Evolutionary conservation across 2,888 invertebrate genomes (phyloP).

Genomic region (Polyploca ridens): DNA sequence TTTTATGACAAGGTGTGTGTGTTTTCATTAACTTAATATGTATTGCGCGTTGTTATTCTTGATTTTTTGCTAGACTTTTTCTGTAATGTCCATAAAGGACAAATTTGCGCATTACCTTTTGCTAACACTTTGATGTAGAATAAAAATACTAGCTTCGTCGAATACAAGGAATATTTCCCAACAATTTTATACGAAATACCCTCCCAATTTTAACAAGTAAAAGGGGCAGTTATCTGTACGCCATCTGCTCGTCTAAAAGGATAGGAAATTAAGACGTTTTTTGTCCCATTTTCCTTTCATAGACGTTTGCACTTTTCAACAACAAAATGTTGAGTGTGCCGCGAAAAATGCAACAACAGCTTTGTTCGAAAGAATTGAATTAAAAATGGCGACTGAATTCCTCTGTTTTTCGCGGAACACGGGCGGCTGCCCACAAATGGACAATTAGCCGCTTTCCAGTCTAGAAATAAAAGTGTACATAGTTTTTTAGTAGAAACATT

Average conservation of each 20-base stretch:
- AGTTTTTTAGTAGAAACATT: slow-evolving; percentile 53
- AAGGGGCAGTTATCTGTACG: slow-evolving; percentile 27
- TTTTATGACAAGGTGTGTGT: too few species aligned
- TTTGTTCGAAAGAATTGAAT: slow-evolving; percentile 79
- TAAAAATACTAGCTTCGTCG: too few species aligned
- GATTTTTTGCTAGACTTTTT: neutral
- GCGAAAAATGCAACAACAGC: slow-evolving; percentile 73
- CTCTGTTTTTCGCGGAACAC: slow-evolving; percentile 72
- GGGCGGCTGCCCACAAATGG: slow-evolving; percentile 78
- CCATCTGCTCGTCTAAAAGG: slow-evolving; percentile 51
- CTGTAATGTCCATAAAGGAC: too few species aligned
- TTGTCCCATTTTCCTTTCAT: slow-evolving; percentile 66
- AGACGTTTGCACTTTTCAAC: slow-evolving; percentile 67
- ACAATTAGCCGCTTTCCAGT: slow-evolving; percentile 69
- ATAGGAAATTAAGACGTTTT: slow-evolving; percentile 71
- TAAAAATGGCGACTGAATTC: slow-evolving; percentile 74
- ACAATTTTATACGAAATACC: neutral
- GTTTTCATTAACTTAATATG: neutral
- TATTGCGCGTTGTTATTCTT: too few species aligned
- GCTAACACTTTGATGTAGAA: too few species aligned
- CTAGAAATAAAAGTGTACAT: slow-evolving; percentile 45
- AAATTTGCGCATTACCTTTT: too few species aligned
- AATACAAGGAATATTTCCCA: too few species aligned
- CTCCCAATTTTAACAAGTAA: neutral
- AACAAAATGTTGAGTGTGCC: slow-evolving; percentile 57